Conservation (phyloP, 2,888 invertebrate genomes). For the Automeris io region DNA sequence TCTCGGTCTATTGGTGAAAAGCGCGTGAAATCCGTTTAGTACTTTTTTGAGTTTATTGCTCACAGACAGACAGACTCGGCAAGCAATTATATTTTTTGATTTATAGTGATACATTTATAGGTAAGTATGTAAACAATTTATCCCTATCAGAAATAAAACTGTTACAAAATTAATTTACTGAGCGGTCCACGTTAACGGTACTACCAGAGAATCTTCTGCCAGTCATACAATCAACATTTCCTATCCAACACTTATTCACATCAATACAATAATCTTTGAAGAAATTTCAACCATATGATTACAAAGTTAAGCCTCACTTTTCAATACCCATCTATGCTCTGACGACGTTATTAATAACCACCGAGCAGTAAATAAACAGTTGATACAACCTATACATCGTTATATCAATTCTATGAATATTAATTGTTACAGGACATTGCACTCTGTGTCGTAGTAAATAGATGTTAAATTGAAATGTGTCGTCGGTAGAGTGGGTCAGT, state of each 20-base stretch:
- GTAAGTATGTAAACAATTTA: constrained; percentile 15
- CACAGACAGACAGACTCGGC: no score
- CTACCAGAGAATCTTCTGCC: constrained; percentile 63
- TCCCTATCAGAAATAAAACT: constrained; percentile 21
- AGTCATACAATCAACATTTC: constrained; percentile 45
- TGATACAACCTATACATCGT: constrained; percentile 70
- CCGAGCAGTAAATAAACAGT: constrained; percentile 68
- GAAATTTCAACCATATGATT: constrained; percentile 21
- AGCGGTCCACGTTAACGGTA: constrained; percentile 64
- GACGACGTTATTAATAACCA: constrained; percentile 26
- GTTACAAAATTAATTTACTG: constrained; percentile 65
- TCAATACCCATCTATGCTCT: constrained; percentile 20
- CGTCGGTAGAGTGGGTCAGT: constrained; percentile 60
- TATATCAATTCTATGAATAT: constrained; percentile 63
- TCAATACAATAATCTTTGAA: constrained; percentile 15
- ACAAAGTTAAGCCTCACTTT: constrained; percentile 28
- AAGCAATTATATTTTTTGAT: no score
- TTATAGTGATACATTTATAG: no score
- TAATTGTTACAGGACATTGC: constrained; percentile 47
- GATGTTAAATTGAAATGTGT: constrained; percentile 38
- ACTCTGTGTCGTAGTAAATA: constrained; percentile 40
- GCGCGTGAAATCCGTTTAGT: no score
- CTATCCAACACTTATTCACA: constrained; percentile 19
- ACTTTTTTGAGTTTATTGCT: no score
- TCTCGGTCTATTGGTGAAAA: no score